These are phyloP conservation scores for Pristis pectinata DNA, from an alignment of 2,797 vertebrate genomes.

Conservation along the genomic window DNA sequence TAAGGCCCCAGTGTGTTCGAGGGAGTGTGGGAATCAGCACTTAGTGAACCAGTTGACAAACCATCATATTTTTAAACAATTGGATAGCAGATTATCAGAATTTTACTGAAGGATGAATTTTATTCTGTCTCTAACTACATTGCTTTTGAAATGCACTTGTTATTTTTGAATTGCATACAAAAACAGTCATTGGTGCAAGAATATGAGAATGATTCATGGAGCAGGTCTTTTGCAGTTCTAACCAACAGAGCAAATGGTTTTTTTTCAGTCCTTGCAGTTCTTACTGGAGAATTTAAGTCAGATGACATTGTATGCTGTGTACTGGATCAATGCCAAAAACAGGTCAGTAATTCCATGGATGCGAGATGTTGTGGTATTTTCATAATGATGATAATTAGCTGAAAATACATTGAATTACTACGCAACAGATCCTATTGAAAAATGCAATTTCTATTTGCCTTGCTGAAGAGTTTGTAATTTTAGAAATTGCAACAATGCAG, in stretches of 20 bases:
- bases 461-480: not conserved
- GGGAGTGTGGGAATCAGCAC: too few species aligned
- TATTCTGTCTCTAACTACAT: not conserved
- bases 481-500: not conserved
- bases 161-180: conserved; percentile 38
- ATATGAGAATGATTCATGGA: not conserved
- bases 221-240: not conserved
- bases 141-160: conserved; percentile 33
- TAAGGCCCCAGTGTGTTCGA: too few species aligned
- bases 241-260: not conserved
- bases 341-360: conserved; percentile 61
- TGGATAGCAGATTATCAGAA: too few species aligned
- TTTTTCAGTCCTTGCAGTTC: conserved; percentile 72
- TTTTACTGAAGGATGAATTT: not conserved
- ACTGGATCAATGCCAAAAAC: conserved; percentile 71
- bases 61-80: not conserved
- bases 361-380: conserved; percentile 3
- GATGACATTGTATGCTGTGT: conserved; percentile 63
- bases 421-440: not conserved
- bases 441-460: not conserved
- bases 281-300: conserved; percentile 69
- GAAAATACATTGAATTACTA: not conserved
- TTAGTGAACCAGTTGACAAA: too few species aligned
- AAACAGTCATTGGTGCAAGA: not conserved
- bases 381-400: conserved; percentile 22